Percentiles rank a stretch among this genome's conserved stretches.
phyloP scores from a whole-genome alignment of 2,797 vertebrate genomes.

The Myotis planiceps region DNA sequence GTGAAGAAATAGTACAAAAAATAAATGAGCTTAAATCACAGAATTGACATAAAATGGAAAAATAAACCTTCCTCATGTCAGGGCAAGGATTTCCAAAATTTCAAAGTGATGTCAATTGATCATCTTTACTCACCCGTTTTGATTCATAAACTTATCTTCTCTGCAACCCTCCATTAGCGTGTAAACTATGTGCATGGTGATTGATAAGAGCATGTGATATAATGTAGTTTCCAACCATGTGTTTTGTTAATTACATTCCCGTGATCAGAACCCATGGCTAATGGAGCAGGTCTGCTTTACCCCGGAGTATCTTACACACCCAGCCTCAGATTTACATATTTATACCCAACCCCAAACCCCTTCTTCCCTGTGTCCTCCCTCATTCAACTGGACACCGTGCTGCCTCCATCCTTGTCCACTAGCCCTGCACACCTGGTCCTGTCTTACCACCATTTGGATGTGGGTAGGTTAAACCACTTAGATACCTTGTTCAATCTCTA shows the following conservation, averaged over 20 bases:
- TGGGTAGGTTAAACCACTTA: background rate
- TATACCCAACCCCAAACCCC: no score
- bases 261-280: background rate
- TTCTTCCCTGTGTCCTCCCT: background rate
- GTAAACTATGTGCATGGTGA: no score
- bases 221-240: background rate
- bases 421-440: no score
- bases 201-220: background rate
- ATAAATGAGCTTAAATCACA: background rate
- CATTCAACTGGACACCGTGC: fast-evolving
- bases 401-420: background rate
- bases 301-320: background rate
- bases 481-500: background rate
- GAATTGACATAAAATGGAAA: background rate
- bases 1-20: background rate
- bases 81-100: background rate
- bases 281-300: background rate
- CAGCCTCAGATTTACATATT: background rate
- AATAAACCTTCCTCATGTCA: background rate
- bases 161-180: background rate
- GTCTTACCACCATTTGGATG: background rate
- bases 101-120: background rate
- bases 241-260: background rate
- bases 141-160: background rate
- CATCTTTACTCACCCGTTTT: background rate